Evolutionary conservation across 2,888 invertebrate genomes (phyloP).

Genomic region (Lamellibrachia satsuma): DNA sequence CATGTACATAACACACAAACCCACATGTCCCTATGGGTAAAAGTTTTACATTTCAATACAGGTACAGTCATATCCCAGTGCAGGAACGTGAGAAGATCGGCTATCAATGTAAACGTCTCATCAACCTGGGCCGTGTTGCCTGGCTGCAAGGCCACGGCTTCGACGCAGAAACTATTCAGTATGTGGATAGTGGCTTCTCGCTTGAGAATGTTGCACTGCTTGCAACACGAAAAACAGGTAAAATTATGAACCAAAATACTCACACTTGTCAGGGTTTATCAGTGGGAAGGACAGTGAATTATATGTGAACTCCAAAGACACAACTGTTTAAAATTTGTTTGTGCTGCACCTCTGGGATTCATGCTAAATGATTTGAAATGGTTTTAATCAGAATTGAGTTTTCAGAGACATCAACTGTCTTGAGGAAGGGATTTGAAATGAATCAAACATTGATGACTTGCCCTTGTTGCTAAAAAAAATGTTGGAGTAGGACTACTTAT

Average conservation of each 20-base stretch:
- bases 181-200: constrained; percentile 75
- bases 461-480: no score
- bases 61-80: constrained; percentile 42
- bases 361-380: not conserved
- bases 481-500: no score
- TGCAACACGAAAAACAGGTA: constrained; percentile 62
- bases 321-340: no score
- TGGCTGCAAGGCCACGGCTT: constrained; percentile 73
- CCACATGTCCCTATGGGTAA: not conserved
- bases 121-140: constrained; percentile 80
- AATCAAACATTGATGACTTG: not conserved
- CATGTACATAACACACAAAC: not conserved
- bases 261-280: no score
- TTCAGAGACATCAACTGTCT: not conserved
- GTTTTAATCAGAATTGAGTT: not conserved
- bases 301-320: no score
- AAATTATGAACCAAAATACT: not conserved
- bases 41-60: constrained; percentile 27
- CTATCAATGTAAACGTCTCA: constrained; percentile 77
- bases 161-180: constrained; percentile 73
- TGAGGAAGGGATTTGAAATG: not conserved
- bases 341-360: not conserved
- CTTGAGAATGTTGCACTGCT: constrained; percentile 83
- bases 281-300: no score
- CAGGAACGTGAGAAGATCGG: constrained; percentile 74